phyloP scores from a whole-genome alignment of 2,888 invertebrate genomes.

The Eristalis intricaria region DNA sequence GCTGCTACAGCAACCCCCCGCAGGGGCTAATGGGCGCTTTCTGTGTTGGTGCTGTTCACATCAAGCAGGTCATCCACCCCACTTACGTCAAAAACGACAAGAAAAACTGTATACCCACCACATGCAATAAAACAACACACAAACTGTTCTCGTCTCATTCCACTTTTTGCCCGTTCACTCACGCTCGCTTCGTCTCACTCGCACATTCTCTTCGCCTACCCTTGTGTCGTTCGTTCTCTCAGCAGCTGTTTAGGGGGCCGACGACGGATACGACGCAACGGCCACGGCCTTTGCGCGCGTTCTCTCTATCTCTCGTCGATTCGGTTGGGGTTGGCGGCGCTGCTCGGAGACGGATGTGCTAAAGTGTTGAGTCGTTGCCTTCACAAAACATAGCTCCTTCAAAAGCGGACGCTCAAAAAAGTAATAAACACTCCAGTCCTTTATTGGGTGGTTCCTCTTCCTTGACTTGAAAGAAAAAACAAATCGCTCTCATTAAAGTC shows the following conservation, averaged over 20 bases:
- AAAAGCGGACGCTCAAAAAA: constrained; percentile 15
- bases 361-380: constrained; percentile 62
- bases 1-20: not conserved
- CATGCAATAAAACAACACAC: constrained; percentile 40
- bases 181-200: not conserved
- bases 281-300: constrained; percentile 32
- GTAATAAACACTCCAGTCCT: not conserved
- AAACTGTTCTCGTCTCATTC: constrained; percentile 48
- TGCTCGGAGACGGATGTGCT: constrained; percentile 16
- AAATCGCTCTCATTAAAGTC: constrained; percentile 44
- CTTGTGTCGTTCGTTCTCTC: constrained; percentile 14
- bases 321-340: constrained; percentile 1
- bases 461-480: constrained; percentile 1
- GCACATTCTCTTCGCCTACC: constrained; percentile 46
- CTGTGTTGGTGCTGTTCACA: constrained; percentile 56
- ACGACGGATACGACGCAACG: not conserved
- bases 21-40: constrained; percentile 16
- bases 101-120: constrained; percentile 24
- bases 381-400: constrained; percentile 53
- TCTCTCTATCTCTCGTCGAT: constrained; percentile 1
- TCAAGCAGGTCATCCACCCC: constrained; percentile 72
- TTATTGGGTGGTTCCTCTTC: not conserved
- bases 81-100: constrained; percentile 62
- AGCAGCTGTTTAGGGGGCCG: constrained; percentile 4
- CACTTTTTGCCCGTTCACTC: constrained; percentile 17